These are phyloP conservation scores for Phaedon cochleariae DNA, from an alignment of 2,888 invertebrate species.

Conservation along the genomic window DNA sequence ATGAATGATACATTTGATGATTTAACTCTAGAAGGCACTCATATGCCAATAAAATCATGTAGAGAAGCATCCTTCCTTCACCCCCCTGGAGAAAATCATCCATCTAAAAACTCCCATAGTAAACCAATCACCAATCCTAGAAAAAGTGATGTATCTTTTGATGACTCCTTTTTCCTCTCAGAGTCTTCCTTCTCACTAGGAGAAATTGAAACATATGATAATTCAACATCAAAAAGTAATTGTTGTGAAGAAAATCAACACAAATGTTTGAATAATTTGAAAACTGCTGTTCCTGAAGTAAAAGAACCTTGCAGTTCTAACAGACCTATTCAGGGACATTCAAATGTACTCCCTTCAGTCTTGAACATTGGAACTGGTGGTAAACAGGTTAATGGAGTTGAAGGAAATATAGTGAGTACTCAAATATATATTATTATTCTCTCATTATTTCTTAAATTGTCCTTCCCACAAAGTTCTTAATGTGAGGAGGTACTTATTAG, in stretches of 20 bases:
- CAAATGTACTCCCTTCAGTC: background rate
- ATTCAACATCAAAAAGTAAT: background rate
- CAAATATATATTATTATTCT: too few species aligned
- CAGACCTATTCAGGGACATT: background rate
- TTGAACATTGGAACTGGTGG: background rate
- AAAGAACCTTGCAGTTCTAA: background rate
- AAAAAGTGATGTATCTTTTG: conserved; percentile 47
- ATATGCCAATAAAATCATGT: background rate
- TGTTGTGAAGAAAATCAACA: conserved; percentile 17
- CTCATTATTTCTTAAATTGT: too few species aligned
- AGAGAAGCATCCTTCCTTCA: too few species aligned
- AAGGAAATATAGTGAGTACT: background rate
- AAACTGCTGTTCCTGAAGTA: background rate
- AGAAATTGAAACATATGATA: conserved; percentile 3
- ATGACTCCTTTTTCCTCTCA: conserved; percentile 50
- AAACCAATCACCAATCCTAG: background rate
- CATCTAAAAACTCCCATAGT: background rate
- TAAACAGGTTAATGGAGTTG: background rate
- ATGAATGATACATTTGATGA: conserved; percentile 54
- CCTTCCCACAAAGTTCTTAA: too few species aligned
- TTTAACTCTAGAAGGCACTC: conserved; percentile 38
- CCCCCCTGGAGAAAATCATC: too few species aligned
- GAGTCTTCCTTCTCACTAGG: conserved; percentile 4
- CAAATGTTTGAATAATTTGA: background rate
- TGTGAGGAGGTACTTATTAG: too few species aligned